Evolutionary conservation across 2,888 invertebrate species (phyloP), one percentile per base, ranked within the genome.

Genomic region (Isoperla grammatica): DNA sequence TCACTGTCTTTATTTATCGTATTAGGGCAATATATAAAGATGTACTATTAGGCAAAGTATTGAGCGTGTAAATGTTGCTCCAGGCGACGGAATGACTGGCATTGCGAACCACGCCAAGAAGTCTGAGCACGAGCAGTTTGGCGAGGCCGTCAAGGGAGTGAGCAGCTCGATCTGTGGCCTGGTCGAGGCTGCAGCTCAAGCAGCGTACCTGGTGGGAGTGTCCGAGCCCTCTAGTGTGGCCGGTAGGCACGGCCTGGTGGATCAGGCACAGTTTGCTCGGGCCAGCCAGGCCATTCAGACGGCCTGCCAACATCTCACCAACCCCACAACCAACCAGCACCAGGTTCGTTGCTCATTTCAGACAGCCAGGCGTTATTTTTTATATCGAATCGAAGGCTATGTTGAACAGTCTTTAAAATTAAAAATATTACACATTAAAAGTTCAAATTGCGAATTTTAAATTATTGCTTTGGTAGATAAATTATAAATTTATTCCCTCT

Each of bases 141-240:
- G 90, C 9, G 84, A 86, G 59, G 84, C 91, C 2, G 94, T 96
- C 0, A 82, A 84, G 62, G 84, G 83, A 23, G 95, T 95, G 8
- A 92, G 94, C 4, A 80, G 81, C 56, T 90, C 95, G 0, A 93
- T 98, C 57, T 94, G 93, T 70, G 92, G 91, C 0, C 78, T 98
- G 20, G 89, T 95, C 22, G 96, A 98, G 77, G 89, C 92, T 48
- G 87, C 95, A 0, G 94, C 95, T 1, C 97, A 96, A 76, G 90
- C 95, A 0, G 95, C 96, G 0, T 99, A 98, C 72, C 77, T 98
- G 68, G 87, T 97, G 67, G 98, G 94, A 0, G 90, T 95, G 1
- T 91, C 96, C 0, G 95, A 98, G 75, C 86, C 90, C 35, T 87
- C 88, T 1, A 92, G 92, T 61, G 88, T 88, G 15, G 90, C 93